Percentiles rank a stretch among this genome's conserved stretches.
Evolutionary conservation across 1,140 invertebrate species (phyloP).

Genomic region (Hyposmocoma kahamanoa): DNA sequence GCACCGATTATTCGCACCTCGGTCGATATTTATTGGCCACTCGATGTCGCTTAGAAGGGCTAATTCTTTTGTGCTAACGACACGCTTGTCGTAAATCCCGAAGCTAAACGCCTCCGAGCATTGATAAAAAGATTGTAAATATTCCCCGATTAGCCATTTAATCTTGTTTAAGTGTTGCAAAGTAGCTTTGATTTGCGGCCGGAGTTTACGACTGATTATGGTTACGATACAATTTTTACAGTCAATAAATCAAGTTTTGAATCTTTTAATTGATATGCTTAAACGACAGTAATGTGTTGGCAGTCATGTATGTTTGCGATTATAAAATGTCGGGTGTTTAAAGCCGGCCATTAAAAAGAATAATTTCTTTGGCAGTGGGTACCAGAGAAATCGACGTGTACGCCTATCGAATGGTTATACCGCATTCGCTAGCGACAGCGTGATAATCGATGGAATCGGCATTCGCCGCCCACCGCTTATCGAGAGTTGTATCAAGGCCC

Average conservation of each 20-base stretch:
- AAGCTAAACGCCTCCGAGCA: constrained; percentile 38
- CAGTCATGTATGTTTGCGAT: background rate
- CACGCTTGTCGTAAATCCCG: constrained; percentile 48
- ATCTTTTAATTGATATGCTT: too few relatives aligned
- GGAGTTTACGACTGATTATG: constrained; percentile 38
- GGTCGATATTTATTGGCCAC: constrained; percentile 59
- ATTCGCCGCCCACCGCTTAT: constrained; percentile 63
- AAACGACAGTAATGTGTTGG: too few relatives aligned
- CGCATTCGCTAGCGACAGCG: constrained; percentile 22
- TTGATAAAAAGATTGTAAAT: constrained; percentile 64
- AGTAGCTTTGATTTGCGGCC: constrained; percentile 36
- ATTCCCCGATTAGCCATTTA: constrained; percentile 48
- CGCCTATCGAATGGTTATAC: constrained; percentile 9
- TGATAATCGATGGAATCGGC: constrained; percentile 63
- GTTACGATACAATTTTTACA: constrained; percentile 14
- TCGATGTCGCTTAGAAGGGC: constrained; percentile 61
- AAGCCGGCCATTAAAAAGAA: background rate
- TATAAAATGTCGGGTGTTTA: constrained; percentile 1
- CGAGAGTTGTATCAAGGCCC: constrained; percentile 65
- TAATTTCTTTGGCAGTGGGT: constrained; percentile 1
- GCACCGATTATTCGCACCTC: constrained; percentile 60
- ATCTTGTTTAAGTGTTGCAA: constrained; percentile 41
- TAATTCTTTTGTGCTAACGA: constrained; percentile 55
- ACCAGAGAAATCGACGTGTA: constrained; percentile 6
- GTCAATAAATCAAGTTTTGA: too few relatives aligned